These are phyloP conservation scores for Perithous albicinctus DNA, from an alignment of 2,888 invertebrate species.

Conservation along the genomic window DNA sequence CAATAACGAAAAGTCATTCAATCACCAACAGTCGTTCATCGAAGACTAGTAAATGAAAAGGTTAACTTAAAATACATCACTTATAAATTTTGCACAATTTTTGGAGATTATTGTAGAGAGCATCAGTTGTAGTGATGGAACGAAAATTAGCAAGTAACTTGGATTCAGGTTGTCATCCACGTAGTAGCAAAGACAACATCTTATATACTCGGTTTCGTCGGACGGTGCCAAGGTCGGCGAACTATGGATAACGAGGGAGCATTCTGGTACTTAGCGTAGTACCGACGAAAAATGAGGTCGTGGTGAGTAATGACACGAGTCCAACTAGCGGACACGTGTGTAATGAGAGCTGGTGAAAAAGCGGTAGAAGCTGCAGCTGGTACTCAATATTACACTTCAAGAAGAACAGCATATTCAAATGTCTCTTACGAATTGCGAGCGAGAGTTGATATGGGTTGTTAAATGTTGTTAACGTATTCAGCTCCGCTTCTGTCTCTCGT, in stretches of 20 bases:
- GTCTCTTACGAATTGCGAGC: slow-evolving; percentile 42
- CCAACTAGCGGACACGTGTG: slow-evolving; percentile 39
- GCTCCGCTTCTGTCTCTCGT: slow-evolving; percentile 10
- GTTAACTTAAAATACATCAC: too few relatives aligned
- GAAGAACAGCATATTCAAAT: slow-evolving; percentile 23
- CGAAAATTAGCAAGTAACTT: not conserved
- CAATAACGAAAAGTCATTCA: too few relatives aligned
- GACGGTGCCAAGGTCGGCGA: slow-evolving; percentile 66
- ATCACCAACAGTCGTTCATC: too few relatives aligned
- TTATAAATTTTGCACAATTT: too few relatives aligned
- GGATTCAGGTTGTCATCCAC: slow-evolving; percentile 46
- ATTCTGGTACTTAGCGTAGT: slow-evolving; percentile 31
- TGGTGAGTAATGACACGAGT: slow-evolving; percentile 57
- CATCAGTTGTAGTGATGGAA: too few relatives aligned
- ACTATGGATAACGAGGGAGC: slow-evolving; percentile 64
- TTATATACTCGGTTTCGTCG: slow-evolving; percentile 55
- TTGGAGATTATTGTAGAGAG: too few relatives aligned
- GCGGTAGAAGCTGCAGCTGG: slow-evolving; percentile 20
- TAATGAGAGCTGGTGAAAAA: slow-evolving; percentile 49
- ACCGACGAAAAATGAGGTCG: slow-evolving; percentile 36
- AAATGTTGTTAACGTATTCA: slow-evolving; percentile 56
- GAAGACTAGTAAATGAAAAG: too few relatives aligned
- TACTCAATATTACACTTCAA: slow-evolving; percentile 52
- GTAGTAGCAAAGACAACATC: slow-evolving; percentile 22
- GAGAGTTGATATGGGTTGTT: slow-evolving; percentile 38